Percentiles rank a stretch among this genome's conserved stretches.
Conservation (phyloP, 2,797 vertebrate species). For the Sebastes kiyomatsui region DNA sequence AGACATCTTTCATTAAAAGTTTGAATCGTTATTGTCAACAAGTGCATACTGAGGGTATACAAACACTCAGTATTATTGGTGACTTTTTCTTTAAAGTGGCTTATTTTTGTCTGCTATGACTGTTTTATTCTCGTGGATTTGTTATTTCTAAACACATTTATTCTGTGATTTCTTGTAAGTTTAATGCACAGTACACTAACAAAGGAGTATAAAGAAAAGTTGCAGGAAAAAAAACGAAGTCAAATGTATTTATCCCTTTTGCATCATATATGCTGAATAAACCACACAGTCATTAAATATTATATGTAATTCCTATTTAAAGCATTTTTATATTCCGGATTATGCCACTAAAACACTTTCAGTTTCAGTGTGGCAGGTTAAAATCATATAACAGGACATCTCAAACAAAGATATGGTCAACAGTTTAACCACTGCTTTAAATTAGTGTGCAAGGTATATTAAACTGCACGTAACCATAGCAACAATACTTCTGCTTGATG, state of each 20-base stretch:
- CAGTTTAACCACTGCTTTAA: not conserved
- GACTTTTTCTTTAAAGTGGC: not conserved
- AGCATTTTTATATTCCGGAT: not conserved
- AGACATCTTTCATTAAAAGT: not conserved
- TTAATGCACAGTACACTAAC: not conserved
- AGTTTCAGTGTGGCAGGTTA: not conserved
- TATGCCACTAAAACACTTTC: not conserved
- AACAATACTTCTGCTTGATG: constrained; percentile 20
- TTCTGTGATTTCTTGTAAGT: not conserved
- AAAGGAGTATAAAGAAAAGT: not conserved
- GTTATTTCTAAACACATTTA: not conserved
- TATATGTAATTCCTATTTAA: not conserved
- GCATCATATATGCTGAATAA: not conserved
- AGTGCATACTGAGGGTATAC: not conserved
- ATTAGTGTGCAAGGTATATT: constrained; percentile 5
- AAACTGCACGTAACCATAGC: constrained; percentile 12
- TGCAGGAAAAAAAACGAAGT: not conserved
- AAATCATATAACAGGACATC: not conserved
- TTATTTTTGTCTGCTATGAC: not conserved
- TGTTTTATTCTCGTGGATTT: not conserved
- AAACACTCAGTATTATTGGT: not conserved
- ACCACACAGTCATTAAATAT: not conserved
- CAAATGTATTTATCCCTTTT: not conserved
- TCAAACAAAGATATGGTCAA: not conserved
- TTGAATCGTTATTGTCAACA: not conserved